Percentiles rank a stretch among this genome's conserved stretches.
Evolutionary conservation across 2,888 invertebrate species (phyloP).

Genomic region (Pyrocoelia pectoralis): DNA sequence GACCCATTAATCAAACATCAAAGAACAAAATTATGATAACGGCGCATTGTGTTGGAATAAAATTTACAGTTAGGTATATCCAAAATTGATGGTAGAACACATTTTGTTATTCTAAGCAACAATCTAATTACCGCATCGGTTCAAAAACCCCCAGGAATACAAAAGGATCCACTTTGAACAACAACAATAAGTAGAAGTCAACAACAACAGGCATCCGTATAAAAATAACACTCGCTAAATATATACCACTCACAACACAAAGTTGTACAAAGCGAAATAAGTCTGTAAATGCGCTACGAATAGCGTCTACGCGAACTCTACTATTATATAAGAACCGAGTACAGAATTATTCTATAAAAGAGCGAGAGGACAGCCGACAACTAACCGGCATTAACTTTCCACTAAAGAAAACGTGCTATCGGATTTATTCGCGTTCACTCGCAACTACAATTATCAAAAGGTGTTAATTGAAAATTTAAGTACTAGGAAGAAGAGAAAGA

Average conservation of each 20-base stretch:
- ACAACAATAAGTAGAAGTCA: constrained; percentile 16
- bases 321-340: constrained; percentile 17
- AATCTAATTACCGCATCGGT: constrained; percentile 12
- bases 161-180: background rate
- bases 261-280: constrained; percentile 38
- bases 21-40: background rate
- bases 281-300: constrained; percentile 16
- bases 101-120: background rate
- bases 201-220: constrained; percentile 44
- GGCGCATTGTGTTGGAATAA: background rate
- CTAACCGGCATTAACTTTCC: constrained; percentile 29
- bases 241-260: constrained; percentile 44
- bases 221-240: constrained; percentile 51
- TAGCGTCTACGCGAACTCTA: constrained; percentile 23
- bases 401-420: constrained; percentile 32
- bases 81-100: background rate
- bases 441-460: constrained; percentile 15
- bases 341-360: constrained; percentile 12
- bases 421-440: constrained; percentile 34
- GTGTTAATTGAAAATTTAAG: constrained; percentile 7
- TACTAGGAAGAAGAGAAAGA: no score
- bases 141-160: constrained; percentile 27
- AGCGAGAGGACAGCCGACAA: constrained; percentile 30
- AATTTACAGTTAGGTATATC: background rate
- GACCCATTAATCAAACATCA: background rate